A percentile compares a stretch with the other conserved stretches of the same genome.
Evolutionary conservation across 2,888 invertebrate genomes (phyloP).

Genomic region (Stenchaetothrips biformis): DNA sequence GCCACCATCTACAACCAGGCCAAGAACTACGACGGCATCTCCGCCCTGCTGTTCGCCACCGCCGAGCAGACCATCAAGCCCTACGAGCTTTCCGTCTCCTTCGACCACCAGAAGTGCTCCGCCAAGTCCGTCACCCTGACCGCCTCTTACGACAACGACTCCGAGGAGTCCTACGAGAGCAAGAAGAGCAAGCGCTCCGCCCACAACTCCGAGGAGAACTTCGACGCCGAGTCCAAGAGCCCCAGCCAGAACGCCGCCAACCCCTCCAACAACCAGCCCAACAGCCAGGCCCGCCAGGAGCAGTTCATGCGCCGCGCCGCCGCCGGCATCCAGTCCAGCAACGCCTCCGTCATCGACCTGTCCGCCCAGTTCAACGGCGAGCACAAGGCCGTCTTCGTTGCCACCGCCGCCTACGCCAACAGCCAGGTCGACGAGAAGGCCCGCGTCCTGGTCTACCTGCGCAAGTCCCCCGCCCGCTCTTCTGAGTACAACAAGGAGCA

Average conservation of each 20-base stretch:
- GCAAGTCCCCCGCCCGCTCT: slow-evolving; percentile 44
- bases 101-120: slow-evolving; percentile 49
- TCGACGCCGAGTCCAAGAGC: not conserved
- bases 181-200: slow-evolving; percentile 30
- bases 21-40: slow-evolving; percentile 40
- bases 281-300: slow-evolving; percentile 51
- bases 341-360: slow-evolving; percentile 52
- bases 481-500: slow-evolving; percentile 34
- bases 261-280: slow-evolving; percentile 35
- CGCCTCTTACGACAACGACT: slow-evolving; percentile 41
- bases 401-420: slow-evolving; percentile 53
- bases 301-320: slow-evolving; percentile 53
- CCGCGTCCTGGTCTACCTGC: slow-evolving; percentile 51
- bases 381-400: slow-evolving; percentile 49
- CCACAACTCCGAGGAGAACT: slow-evolving; percentile 4
- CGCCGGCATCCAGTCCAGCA: slow-evolving; percentile 52
- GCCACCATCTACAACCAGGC: slow-evolving; percentile 42
- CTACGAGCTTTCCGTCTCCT: slow-evolving; percentile 51
- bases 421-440: slow-evolving; percentile 56
- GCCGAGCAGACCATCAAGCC: slow-evolving; percentile 47
- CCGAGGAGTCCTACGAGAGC: slow-evolving; percentile 37
- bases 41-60: slow-evolving; percentile 41
- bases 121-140: slow-evolving; percentile 48
- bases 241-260: slow-evolving; percentile 11
- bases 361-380: slow-evolving; percentile 54